Evolutionary conservation across 2,888 invertebrate species (phyloP).

Genomic region (Darwinula stevensoni): DNA sequence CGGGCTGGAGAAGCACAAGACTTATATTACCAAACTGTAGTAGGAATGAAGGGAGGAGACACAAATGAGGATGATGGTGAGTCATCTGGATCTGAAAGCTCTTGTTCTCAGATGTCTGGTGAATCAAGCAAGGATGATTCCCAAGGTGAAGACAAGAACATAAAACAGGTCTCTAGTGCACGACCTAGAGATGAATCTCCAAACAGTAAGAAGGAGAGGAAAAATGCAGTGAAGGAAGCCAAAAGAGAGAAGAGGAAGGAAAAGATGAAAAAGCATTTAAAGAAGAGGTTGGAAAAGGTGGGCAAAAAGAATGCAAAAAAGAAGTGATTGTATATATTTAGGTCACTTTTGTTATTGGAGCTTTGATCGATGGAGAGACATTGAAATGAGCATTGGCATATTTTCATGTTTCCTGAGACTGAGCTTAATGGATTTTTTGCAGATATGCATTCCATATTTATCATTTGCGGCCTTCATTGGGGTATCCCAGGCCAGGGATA

Average conservation of each 20-base stretch:
- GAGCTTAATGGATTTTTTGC: too few relatives aligned
- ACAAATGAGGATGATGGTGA: constrained; percentile 10
- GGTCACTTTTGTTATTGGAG: too few relatives aligned
- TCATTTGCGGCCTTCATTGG: too few relatives aligned
- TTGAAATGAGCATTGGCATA: too few relatives aligned
- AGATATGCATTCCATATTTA: too few relatives aligned
- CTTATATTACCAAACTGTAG: constrained; percentile 54
- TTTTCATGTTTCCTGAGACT: too few relatives aligned
- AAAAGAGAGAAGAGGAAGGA: constrained; percentile 59
- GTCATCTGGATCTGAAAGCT: constrained; percentile 8
- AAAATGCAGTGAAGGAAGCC: constrained; percentile 58
- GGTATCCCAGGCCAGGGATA: too few relatives aligned
- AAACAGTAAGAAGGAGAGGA: constrained; percentile 28
- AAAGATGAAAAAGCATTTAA: constrained; percentile 76
- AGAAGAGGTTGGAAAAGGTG: constrained; percentile 51
- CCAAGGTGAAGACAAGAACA: constrained; percentile 16
- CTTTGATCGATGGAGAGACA: too few relatives aligned
- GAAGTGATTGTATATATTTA: too few relatives aligned
- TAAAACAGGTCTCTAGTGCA: constrained; percentile 10
- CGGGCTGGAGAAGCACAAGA: constrained; percentile 38
- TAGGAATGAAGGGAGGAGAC: constrained; percentile 39
- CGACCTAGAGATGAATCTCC: constrained; percentile 20
- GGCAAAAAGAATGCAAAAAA: constrained; percentile 15
- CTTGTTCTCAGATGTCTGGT: too few relatives aligned
- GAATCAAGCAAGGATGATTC: too few relatives aligned